A percentile compares a stretch with the other conserved stretches of the same genome.
Evolutionary conservation across 2,797 vertebrate genomes (phyloP).

Genomic region (Lates japonicus): DNA sequence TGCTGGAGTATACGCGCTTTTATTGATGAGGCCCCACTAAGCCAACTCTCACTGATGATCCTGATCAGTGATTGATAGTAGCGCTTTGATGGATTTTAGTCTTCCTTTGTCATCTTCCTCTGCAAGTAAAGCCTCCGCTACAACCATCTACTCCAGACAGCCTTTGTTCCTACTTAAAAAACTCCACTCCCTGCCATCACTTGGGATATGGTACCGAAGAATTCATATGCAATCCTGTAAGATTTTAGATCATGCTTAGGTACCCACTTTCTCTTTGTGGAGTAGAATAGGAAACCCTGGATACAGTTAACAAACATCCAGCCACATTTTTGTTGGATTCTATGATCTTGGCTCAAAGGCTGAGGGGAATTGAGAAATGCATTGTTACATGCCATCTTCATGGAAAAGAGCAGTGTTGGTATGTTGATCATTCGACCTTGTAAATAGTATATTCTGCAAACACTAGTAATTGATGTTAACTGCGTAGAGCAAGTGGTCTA

Average conservation of each 20-base stretch:
- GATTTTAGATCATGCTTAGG: constrained; percentile 50
- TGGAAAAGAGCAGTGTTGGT: background rate
- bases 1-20: constrained; percentile 59
- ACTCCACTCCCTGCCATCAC: constrained; percentile 40
- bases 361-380: background rate
- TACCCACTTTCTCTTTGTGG: constrained; percentile 6
- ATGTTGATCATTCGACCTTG: background rate
- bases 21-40: constrained; percentile 78
- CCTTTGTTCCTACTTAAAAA: constrained; percentile 70
- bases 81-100: constrained; percentile 62
- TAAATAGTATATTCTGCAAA: background rate
- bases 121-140: constrained; percentile 56
- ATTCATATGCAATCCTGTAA: constrained; percentile 28
- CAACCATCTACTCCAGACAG: constrained; percentile 49
- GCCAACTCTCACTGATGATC: constrained; percentile 59
- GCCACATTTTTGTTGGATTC: constrained; percentile 7
- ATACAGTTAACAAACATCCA: constrained; percentile 33
- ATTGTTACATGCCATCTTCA: background rate
- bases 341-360: background rate
- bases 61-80: constrained; percentile 75
- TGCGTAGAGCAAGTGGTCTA: background rate
- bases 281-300: constrained; percentile 33
- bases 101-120: constrained; percentile 57
- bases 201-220: constrained; percentile 67
- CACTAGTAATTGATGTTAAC: background rate